Base-by-base conservation (phyloP, 2,113 vertebrate genomes). In the Thryonomys swinderianus region DNA sequence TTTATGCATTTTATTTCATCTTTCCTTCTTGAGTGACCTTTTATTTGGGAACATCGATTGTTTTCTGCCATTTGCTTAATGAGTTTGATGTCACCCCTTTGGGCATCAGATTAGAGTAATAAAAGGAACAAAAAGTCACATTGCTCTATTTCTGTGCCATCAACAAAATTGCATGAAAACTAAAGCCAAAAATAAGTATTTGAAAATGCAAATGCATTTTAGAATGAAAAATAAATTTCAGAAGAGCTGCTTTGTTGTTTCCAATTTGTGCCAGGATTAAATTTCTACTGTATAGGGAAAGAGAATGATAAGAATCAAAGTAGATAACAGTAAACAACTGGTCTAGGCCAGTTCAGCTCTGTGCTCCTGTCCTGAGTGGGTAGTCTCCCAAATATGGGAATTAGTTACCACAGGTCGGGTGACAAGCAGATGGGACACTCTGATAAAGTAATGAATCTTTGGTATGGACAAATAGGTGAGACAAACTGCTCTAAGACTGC, bases 191-290 rank as follows among this genome's bases (percentile, higher is more conserved):
- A 94, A 42, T 90, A 96, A 96, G 91, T 64, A 93, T 86, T 96
- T 51, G 64, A 93, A 96, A 96, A 96, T 96, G 96, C 94, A 98
- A 97, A 97, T 97, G 83, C 30, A 42, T 90, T 95, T 96, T 82
- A 94, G 59, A 94, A 95, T 2, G 0, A n/a, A 93, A 90, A 94
- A 84, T 92, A 95, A 83, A 96, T 97, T 95, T 92, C 21, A 61
- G 85, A 90, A 93, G 95, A 95, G 82, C 88, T 91, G 84, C 57
- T 94, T 7, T 66, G 73, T 51, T 76, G 61, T 92, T 97, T 88
- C 94, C 88, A 90, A 62, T 94, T 86, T 90, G 79, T 45, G 59
- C 85, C 2, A 30, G 78, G 45, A 32, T 95, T 92, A 90, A 48
- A 90, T 95, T 96, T 93, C 80, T 66, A 95, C 86, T 94, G 61